A percentile compares a stretch with the other conserved stretches of the same genome.
Conservation (phyloP, 2,113 vertebrate genomes). For the Nothocercus nigrocapillus region DNA sequence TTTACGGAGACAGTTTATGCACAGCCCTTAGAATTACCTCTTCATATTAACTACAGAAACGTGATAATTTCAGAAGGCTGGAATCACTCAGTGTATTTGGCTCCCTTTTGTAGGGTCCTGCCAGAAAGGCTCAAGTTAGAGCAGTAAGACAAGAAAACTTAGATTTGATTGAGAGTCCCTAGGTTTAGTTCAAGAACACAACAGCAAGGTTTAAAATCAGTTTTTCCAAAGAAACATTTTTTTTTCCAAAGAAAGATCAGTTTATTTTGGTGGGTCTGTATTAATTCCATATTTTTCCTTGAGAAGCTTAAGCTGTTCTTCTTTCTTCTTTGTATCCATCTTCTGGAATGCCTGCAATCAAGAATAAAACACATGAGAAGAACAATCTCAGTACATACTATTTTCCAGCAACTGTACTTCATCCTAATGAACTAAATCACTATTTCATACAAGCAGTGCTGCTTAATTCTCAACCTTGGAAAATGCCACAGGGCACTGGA, state of each 20-base stretch:
- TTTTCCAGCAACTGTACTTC: neutral
- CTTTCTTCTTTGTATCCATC: conserved; percentile 99
- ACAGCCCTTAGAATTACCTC: neutral
- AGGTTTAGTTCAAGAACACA: neutral
- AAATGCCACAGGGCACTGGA: neutral
- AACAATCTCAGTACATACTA: neutral
- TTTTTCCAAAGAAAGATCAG: neutral
- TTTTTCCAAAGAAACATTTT: neutral
- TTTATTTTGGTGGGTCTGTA: conserved; percentile 96
- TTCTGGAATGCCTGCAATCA: conserved; percentile 94
- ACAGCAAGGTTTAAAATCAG: neutral
- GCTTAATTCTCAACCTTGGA: fast-evolving
- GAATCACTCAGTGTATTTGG: fast-evolving
- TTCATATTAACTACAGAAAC: neutral
- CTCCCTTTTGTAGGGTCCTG: neutral
- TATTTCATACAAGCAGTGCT: fast-evolving
- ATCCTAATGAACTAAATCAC: fast-evolving
- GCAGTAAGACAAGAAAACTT: neutral
- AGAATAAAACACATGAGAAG: neutral
- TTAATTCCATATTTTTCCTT: conserved; percentile 99
- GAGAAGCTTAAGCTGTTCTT: conserved; percentile 96
- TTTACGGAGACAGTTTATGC: fast-evolving
- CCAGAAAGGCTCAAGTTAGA: neutral
- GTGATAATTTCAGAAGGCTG: neutral
- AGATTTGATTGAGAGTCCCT: neutral